These are phyloP conservation scores for Luehdorfia chinensis DNA, from an alignment of 1,140 invertebrate species.

Conservation along the genomic window DNA sequence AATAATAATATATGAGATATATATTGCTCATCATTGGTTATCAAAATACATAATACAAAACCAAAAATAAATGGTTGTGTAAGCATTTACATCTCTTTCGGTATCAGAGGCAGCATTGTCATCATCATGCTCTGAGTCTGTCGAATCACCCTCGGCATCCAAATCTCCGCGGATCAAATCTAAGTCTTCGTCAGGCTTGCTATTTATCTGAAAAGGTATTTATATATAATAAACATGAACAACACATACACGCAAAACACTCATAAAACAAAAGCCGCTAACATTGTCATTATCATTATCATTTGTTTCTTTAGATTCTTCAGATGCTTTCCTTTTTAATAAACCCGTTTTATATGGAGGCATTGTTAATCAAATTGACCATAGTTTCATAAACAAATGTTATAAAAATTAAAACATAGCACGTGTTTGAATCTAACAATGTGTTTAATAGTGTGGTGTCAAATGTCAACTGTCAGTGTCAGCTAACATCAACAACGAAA, in stretches of 20 bases:
- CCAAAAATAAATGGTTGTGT: too few relatives aligned
- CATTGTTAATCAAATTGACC: conserved; percentile 36
- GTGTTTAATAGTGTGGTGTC: too few relatives aligned
- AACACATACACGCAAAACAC: conserved; percentile 5
- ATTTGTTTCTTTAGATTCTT: conserved; percentile 21
- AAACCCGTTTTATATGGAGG: conserved; percentile 58
- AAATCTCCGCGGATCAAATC: conserved; percentile 42
- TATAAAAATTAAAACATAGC: too few relatives aligned
- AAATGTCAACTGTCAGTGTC: too few relatives aligned
- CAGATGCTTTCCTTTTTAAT: conserved; percentile 50
- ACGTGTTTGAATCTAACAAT: too few relatives aligned
- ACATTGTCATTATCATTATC: conserved; percentile 17
- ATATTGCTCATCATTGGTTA: too few relatives aligned
- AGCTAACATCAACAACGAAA: too few relatives aligned
- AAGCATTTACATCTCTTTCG: conserved; percentile 55
- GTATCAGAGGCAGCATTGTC: conserved; percentile 35
- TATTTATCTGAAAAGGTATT: conserved; percentile 24
- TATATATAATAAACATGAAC: neutral
- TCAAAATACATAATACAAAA: too few relatives aligned
- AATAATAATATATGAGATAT: too few relatives aligned
- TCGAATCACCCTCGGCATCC: conserved; percentile 38
- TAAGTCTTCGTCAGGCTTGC: conserved; percentile 23
- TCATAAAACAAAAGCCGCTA: conserved; percentile 8
- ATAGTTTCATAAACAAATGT: too few relatives aligned
- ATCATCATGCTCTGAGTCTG: conserved; percentile 53